Evolutionary conservation across 2,888 invertebrate genomes (phyloP).

Genomic region (Euproctis similis): DNA sequence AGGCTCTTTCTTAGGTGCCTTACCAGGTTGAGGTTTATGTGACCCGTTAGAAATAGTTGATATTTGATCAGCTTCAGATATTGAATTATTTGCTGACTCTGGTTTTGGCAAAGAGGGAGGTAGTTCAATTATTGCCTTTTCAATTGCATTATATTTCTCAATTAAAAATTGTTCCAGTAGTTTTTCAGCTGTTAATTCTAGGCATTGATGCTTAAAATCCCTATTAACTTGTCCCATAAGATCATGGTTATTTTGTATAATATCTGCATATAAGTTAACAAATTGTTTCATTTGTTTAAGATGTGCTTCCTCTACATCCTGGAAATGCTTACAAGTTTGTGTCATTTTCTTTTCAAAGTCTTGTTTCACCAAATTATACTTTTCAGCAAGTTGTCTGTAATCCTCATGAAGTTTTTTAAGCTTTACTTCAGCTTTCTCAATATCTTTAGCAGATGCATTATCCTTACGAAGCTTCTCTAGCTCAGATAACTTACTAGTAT

Average conservation of each 20-base stretch:
- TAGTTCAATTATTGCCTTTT: constrained; percentile 87
- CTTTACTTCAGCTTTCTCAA: constrained; percentile 95
- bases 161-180: constrained; percentile 93
- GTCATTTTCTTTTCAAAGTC: constrained; percentile 98
- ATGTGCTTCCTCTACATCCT: constrained; percentile 95
- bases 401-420: constrained; percentile 96
- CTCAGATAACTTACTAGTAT: constrained; percentile 89
- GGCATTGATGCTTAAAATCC: constrained; percentile 93
- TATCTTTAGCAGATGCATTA: constrained; percentile 91
- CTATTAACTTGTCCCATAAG: constrained; percentile 94
- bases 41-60: constrained; percentile 68
- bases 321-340: constrained; percentile 93
- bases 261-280: constrained; percentile 89
- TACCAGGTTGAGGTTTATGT: constrained; percentile 62
- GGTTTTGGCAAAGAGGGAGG: constrained; percentile 63
- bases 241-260: constrained; percentile 92
- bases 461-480: constrained; percentile 93
- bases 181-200: constrained; percentile 94
- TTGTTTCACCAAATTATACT: constrained; percentile 91
- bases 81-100: constrained; percentile 67
- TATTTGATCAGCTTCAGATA: constrained; percentile 70
- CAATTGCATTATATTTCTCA: constrained; percentile 93
- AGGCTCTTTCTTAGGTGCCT: constrained; percentile 79
- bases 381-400: constrained; percentile 92
- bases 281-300: constrained; percentile 96